Evolutionary conservation across 1,140 invertebrate species (phyloP).

Genomic region (Drosophila pruinosa): DNA sequence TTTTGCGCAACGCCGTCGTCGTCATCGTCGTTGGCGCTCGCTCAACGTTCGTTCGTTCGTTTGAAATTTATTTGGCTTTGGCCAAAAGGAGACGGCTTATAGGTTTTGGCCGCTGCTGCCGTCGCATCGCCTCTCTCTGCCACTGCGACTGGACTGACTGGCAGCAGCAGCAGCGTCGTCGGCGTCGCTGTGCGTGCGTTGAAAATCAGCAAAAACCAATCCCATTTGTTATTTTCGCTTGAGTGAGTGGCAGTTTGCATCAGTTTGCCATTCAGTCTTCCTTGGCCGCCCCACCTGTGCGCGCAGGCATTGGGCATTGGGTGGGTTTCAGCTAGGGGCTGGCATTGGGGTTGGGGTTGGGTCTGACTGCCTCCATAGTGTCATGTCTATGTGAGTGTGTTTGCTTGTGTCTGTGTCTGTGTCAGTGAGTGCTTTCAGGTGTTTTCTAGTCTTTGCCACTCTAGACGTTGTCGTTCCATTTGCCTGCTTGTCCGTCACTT

Average conservation of each 20-base stretch:
- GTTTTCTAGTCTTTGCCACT: conserved; percentile 51
- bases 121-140: conserved; percentile 34
- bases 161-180: conserved; percentile 18
- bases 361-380: conserved; percentile 24
- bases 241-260: conserved; percentile 83
- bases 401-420: conserved; percentile 28
- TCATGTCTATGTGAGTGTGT: conserved; percentile 34
- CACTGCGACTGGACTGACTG: conserved; percentile 24
- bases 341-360: conserved; percentile 12
- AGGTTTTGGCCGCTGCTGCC: conserved; percentile 63
- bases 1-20: conserved; percentile 60
- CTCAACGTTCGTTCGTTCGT: conserved; percentile 60
- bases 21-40: conserved; percentile 28
- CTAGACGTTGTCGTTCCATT: conserved; percentile 41
- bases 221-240: conserved; percentile 83
- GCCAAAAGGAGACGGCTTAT: conserved; percentile 83
- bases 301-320: conserved; percentile 44
- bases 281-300: conserved; percentile 47
- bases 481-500: conserved; percentile 1
- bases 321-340: conserved; percentile 15
- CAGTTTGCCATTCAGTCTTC: conserved; percentile 76
- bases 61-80: conserved; percentile 83
- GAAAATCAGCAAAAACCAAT: conserved; percentile 83
- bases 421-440: conserved; percentile 49
- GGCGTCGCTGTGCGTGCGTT: conserved; percentile 63